A percentile compares a stretch with the other conserved stretches of the same genome.
These are phyloP conservation scores for Tragelaphus scriptus DNA, from an alignment of 2,113 vertebrate species.

Conservation along the genomic window DNA sequence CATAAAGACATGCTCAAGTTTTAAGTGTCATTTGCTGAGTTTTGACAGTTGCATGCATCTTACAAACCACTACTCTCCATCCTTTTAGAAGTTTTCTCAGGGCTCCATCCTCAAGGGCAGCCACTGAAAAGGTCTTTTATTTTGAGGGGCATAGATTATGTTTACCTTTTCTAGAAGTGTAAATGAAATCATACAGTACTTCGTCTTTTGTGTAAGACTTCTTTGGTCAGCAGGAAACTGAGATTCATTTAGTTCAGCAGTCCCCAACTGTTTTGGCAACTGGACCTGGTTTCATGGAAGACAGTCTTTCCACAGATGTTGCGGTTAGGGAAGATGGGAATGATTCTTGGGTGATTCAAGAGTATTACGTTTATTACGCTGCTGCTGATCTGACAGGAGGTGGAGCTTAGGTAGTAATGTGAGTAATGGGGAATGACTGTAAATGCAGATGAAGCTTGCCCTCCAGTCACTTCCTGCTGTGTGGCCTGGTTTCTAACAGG, in stretches of 20 bases:
- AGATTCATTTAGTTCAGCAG: background rate
- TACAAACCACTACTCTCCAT: background rate
- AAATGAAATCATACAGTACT: background rate
- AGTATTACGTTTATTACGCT: background rate
- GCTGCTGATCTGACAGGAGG: background rate
- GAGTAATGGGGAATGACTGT: background rate
- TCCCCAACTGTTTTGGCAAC: background rate
- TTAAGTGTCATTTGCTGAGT: background rate
- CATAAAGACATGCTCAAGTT: background rate
- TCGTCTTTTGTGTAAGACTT: background rate
- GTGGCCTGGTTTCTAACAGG: background rate
- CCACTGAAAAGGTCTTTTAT: background rate
- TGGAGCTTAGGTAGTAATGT: background rate
- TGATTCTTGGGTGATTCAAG: background rate
- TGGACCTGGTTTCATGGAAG: background rate
- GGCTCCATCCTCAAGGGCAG: background rate
- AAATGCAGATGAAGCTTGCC: background rate
- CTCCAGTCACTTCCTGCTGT: background rate
- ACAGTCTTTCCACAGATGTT: background rate
- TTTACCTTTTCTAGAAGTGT: background rate
- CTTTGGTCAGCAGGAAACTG: background rate
- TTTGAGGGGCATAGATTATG: background rate
- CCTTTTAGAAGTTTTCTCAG: background rate
- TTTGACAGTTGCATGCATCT: background rate
- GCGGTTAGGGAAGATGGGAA: background rate